A percentile compares a stretch with the other conserved stretches of the same genome.
Conservation (phyloP, 35 echinoderm and acorn worm genomes). For the Eucidaris tribuloides region DNA sequence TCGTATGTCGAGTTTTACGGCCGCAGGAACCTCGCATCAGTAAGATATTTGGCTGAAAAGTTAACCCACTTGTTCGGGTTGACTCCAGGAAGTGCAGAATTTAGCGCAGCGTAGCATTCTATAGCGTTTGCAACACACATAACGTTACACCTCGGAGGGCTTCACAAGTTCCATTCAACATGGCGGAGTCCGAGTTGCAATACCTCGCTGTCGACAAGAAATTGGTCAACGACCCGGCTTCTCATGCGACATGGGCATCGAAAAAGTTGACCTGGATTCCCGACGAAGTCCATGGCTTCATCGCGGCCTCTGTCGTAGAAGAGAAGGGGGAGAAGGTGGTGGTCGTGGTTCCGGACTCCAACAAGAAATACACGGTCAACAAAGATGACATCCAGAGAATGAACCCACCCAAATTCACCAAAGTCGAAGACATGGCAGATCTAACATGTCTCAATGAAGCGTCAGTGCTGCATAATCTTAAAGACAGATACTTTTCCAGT, state of each 20-base stretch:
- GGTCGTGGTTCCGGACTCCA: constrained; percentile 74
- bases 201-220: constrained; percentile 87
- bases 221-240: constrained; percentile 72
- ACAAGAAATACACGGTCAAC: constrained; percentile 59
- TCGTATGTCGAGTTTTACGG: too few relatives aligned
- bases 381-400: constrained; percentile 99
- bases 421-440: constrained; percentile 99
- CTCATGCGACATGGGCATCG: constrained; percentile 87
- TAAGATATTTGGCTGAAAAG: too few relatives aligned
- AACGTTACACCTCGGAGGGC: too few relatives aligned
- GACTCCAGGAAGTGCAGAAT: too few relatives aligned
- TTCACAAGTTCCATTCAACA: too few relatives aligned
- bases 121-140: too few relatives aligned
- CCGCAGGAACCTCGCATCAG: too few relatives aligned
- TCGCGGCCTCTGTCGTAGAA: constrained; percentile 70
- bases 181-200: constrained; percentile 77
- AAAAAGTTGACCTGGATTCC: constrained; percentile 93
- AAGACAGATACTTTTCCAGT: constrained; percentile 98
- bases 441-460: constrained; percentile 99
- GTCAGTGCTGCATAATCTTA: constrained; percentile 91
- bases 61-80: too few relatives aligned
- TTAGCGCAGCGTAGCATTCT: too few relatives aligned
- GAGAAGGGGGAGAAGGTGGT: constrained; percentile 76
- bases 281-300: constrained; percentile 87
- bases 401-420: constrained; percentile 99